A percentile compares a stretch with the other conserved stretches of the same genome.
Conservation (phyloP, 2,113 vertebrate genomes). For the Prunella himalayana region DNA sequence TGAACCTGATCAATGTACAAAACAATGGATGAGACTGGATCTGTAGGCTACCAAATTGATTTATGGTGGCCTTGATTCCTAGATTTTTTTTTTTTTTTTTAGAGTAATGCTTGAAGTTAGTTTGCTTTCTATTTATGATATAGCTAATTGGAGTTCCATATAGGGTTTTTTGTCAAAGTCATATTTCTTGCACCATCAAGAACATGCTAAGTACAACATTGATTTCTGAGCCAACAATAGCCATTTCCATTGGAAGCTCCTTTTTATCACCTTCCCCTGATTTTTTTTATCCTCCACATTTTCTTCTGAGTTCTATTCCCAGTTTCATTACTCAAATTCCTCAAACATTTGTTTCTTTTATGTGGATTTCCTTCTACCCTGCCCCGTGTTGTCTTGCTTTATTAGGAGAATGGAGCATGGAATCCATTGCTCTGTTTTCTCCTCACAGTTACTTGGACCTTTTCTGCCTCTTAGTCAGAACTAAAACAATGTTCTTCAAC, state of each 20-base stretch:
- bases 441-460: not conserved
- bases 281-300: rapidly evolving
- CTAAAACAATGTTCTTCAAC: not conserved
- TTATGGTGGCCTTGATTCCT: not conserved
- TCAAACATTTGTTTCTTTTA: not conserved
- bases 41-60: not conserved
- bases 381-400: rapidly evolving
- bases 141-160: not conserved
- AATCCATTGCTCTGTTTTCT: not conserved
- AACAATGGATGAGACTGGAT: not conserved
- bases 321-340: not conserved
- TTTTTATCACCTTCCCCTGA: not conserved
- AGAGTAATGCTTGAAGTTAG: not conserved
- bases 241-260: not conserved
- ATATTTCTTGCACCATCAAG: not conserved
- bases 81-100: not conserved
- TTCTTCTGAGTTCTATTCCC: not conserved
- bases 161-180: not conserved
- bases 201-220: not conserved
- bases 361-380: rapidly evolving
- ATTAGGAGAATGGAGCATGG: not conserved
- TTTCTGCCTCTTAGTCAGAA: not conserved
- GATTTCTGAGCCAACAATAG: not conserved
- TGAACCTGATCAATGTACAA: not conserved
- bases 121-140: not conserved